These are phyloP conservation scores for Protophormia terraenovae DNA, from an alignment of 2,888 invertebrate genomes.

Conservation along the genomic window DNA sequence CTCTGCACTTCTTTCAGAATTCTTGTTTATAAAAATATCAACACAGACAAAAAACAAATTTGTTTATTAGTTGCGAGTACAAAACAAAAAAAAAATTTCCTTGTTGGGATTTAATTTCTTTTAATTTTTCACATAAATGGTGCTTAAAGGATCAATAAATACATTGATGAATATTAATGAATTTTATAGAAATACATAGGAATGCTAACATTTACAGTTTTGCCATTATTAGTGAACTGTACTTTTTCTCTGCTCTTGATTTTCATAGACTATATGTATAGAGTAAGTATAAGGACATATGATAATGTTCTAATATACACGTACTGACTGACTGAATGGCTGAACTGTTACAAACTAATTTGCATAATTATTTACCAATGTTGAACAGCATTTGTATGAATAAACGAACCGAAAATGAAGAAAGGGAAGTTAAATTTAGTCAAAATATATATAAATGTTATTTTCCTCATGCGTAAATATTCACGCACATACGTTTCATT, in stretches of 20 bases:
- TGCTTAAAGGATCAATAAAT: slow-evolving; percentile 66
- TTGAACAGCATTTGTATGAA: not conserved
- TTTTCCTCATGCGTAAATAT: slow-evolving; percentile 50
- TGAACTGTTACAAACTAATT: slow-evolving; percentile 56
- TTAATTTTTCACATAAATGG: not conserved
- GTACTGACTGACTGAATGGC: slow-evolving; percentile 17
- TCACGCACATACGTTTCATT: slow-evolving; percentile 37
- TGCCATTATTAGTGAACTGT: slow-evolving; percentile 21
- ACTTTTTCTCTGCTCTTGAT: not conserved
- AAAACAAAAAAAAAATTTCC: not conserved
- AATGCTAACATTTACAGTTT: not conserved
- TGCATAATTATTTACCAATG: slow-evolving; percentile 66
- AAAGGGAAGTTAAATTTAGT: slow-evolving; percentile 40
- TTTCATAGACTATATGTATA: not conserved
- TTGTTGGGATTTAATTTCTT: slow-evolving; percentile 8
- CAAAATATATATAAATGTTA: slow-evolving; percentile 13
- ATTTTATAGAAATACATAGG: slow-evolving; percentile 14
- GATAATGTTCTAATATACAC: slow-evolving; percentile 26
- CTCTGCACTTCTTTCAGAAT: no score
- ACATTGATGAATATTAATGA: slow-evolving; percentile 67
- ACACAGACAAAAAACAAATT: not conserved
- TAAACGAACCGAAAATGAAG: not conserved
- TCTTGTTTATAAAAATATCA: not conserved
- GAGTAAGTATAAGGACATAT: no score
- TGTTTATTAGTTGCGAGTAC: not conserved